Conservation (phyloP, 2,797 vertebrate genomes). For the Rhinella marina region DNA sequence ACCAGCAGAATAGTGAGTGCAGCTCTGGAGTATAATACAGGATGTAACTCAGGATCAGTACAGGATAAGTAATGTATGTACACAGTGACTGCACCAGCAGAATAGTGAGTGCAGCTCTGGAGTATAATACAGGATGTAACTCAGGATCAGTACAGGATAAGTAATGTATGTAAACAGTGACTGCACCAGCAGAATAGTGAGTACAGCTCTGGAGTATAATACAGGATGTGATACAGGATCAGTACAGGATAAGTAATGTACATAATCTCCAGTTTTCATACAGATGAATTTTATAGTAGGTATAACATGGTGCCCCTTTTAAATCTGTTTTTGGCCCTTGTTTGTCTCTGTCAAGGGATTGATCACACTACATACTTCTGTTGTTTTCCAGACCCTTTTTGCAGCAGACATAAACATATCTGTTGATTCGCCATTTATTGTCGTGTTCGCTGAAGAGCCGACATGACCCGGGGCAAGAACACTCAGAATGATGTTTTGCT, state of each 20-base stretch:
- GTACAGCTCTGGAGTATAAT: neutral
- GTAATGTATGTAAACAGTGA: neutral
- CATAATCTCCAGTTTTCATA: neutral
- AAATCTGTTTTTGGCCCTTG: neutral
- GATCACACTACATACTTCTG: neutral
- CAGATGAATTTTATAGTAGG: neutral
- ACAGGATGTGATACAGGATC: neutral
- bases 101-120: neutral
- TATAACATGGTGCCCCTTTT: neutral
- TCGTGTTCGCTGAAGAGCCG: neutral
- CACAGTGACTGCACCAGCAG: neutral
- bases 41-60: slow-evolving; percentile 8
- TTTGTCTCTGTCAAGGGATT: neutral
- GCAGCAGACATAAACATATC: neutral
- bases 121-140: neutral
- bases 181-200: neutral
- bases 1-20: slow-evolving; percentile 8
- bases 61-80: slow-evolving; percentile 6
- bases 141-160: slow-evolving; percentile 6
- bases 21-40: no score
- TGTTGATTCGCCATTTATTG: slow-evolving; percentile 15
- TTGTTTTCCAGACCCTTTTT: neutral
- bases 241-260: neutral
- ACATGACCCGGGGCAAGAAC: neutral
- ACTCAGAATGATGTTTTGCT: neutral